Evolutionary conservation across 1,140 invertebrate species (phyloP).

Genomic region (Hypothenemus hampei): DNA sequence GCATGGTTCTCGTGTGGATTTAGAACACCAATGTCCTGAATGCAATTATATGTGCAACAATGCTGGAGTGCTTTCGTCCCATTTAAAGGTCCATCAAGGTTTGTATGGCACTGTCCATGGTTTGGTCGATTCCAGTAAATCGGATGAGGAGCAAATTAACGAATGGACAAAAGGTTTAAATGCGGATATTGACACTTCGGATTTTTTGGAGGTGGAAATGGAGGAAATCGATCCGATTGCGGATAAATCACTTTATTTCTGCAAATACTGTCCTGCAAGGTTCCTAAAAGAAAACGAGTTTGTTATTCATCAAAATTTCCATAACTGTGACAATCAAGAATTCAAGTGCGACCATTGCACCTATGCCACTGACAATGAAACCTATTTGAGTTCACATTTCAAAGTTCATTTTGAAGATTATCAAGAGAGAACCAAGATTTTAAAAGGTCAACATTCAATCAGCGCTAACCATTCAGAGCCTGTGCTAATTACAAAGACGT

Average conservation of each 20-base stretch:
- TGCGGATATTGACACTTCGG: slow-evolving; percentile 16
- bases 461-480: slow-evolving; percentile 60
- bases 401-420: slow-evolving; percentile 79
- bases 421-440: slow-evolving; percentile 67
- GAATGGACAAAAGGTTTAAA: slow-evolving; percentile 52
- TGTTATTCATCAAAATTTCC: slow-evolving; percentile 60
- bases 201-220: slow-evolving; percentile 26
- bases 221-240: slow-evolving; percentile 32
- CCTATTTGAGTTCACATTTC: slow-evolving; percentile 65
- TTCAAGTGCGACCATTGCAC: slow-evolving; percentile 72
- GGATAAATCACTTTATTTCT: slow-evolving; percentile 49
- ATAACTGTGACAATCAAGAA: slow-evolving; percentile 55
- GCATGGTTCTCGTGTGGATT: slow-evolving; percentile 58
- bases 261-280: slow-evolving; percentile 69
- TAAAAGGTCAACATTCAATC: slow-evolving; percentile 61
- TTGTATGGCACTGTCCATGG: slow-evolving; percentile 64
- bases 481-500: no score
- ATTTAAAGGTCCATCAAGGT: slow-evolving; percentile 72
- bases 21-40: slow-evolving; percentile 59
- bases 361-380: slow-evolving; percentile 67
- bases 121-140: slow-evolving; percentile 57
- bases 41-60: slow-evolving; percentile 79
- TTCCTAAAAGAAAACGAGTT: slow-evolving; percentile 63
- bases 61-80: slow-evolving; percentile 67
- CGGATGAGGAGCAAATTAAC: slow-evolving; percentile 63